A percentile compares a stretch with the other conserved stretches of the same genome.
phyloP scores from a whole-genome alignment of 2,797 vertebrate species.

The Lutjanus argentimaculatus region DNA sequence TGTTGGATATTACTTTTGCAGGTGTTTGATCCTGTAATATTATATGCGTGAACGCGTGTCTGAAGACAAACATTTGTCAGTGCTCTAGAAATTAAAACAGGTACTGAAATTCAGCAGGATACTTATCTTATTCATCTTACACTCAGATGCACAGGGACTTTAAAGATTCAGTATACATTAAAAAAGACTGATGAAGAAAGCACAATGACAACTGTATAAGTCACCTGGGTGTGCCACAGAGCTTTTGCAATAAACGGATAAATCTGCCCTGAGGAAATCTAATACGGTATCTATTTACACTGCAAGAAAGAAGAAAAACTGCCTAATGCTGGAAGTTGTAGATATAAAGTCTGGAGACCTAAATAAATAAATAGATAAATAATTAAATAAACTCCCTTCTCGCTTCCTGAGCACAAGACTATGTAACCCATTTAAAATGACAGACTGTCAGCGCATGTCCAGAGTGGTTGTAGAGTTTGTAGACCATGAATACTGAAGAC shows the following conservation, averaged over 20 bases:
- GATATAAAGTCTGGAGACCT: slow-evolving; percentile 16
- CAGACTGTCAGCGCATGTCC: slow-evolving; percentile 71
- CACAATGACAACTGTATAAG: slow-evolving; percentile 10
- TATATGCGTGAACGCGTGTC: background rate
- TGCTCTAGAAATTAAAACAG: background rate
- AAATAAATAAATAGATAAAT: slow-evolving; percentile 49
- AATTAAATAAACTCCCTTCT: slow-evolving; percentile 35
- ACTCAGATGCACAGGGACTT: background rate
- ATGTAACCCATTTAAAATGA: slow-evolving; percentile 65
- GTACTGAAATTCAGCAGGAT: background rate
- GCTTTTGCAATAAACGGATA: slow-evolving; percentile 26
- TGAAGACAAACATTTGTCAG: background rate
- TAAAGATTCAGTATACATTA: slow-evolving; percentile 5
- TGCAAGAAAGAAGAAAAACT: slow-evolving; percentile 8
- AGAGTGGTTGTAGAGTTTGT: slow-evolving; percentile 47
- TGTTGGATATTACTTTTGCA: slow-evolving; percentile 37
- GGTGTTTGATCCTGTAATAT: slow-evolving; percentile 9
- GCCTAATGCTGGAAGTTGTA: background rate
- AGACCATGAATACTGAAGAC: slow-evolving; percentile 62
- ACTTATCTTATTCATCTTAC: slow-evolving; percentile 2
- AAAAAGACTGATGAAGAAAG: slow-evolving; percentile 20
- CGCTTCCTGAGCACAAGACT: slow-evolving; percentile 28
- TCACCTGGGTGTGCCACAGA: slow-evolving; percentile 3
- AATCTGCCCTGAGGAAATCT: slow-evolving; percentile 17
- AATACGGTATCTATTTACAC: slow-evolving; percentile 19